Evolutionary conservation across 2,797 vertebrate species (phyloP), one percentile per base, ranked within the genome.

Genomic region (Sandelia bainsii): DNA sequence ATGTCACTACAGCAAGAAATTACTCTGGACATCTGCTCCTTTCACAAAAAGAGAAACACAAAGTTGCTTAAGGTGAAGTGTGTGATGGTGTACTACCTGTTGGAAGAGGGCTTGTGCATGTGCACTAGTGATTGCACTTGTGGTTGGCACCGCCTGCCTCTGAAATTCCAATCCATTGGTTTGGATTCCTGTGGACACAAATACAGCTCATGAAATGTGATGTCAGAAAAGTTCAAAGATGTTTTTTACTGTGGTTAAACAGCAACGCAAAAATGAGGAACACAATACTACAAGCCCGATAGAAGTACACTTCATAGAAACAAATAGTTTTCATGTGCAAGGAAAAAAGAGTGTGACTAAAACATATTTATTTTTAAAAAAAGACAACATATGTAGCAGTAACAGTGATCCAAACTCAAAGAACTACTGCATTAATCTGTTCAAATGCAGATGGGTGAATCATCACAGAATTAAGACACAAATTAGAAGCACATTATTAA

Each of bases 131-230:
- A 99, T 96, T 87, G 97, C 94, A 89, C 94, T 96, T 91, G 97
- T 95, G 88, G 97, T 95, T 80, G 97, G 95, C 93, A 97, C 94
- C 72, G 94, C 93, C 92, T 97, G 97, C 94, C 98, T 97, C 83
- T 97, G 96, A 95, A 99, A 98, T 95, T 99, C 98, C 94, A 99
- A 95, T 91, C 98, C 98, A 83, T 99, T 99, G 80, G 93, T 97
- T 92, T 98, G 97, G 67, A 97, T 96, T 95, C 96, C 98, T 99
- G 76, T 82, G 69, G 89, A 79, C 72, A 89, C 83, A 90, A 81
- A 85, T 14, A 45, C 22, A 79, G 17, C 51, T 64, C 42, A 82
- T 80, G 34, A 75, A 76, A 70, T 1, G 0, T 14, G 23, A 32
- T 8, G 23, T 49, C 37, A 63, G 22, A 48, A 12, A 45, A 71